phyloP scores from a whole-genome alignment of 2,888 invertebrate genomes.

The Lepas anatifera region DNA sequence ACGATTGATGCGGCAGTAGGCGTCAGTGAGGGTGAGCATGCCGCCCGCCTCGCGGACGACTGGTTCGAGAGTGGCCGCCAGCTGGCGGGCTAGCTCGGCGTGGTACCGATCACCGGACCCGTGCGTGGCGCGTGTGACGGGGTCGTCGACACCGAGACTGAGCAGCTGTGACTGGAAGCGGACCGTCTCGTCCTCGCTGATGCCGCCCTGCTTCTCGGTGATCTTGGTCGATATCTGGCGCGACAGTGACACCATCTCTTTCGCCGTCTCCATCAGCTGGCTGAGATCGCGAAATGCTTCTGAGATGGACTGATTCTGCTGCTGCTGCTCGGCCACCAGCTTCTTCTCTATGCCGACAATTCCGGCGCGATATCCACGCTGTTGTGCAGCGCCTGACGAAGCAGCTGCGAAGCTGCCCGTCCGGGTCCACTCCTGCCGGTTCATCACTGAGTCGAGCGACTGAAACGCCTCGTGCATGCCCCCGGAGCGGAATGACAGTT shows the following conservation, averaged over 20 bases:
- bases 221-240: constrained; percentile 87
- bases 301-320: constrained; percentile 80
- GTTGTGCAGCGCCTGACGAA: constrained; percentile 56
- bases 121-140: constrained; percentile 71
- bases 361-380: constrained; percentile 41
- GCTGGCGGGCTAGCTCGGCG: constrained; percentile 67
- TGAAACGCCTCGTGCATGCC: constrained; percentile 33
- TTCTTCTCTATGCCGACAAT: constrained; percentile 93
- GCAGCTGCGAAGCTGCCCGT: constrained; percentile 33
- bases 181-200: constrained; percentile 75
- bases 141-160: constrained; percentile 95
- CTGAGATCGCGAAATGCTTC: constrained; percentile 90
- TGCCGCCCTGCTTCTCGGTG: constrained; percentile 37
- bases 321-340: constrained; percentile 77
- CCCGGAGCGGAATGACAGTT: constrained; percentile 76
- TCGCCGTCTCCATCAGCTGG: constrained; percentile 89
- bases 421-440: constrained; percentile 26
- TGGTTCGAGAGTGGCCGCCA: constrained; percentile 46
- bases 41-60: constrained; percentile 67
- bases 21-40: constrained; percentile 93
- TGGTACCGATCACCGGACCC: constrained; percentile 76
- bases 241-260: constrained; percentile 91
- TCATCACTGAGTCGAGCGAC: constrained; percentile 26
- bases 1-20: constrained; percentile 91
- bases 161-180: constrained; percentile 90